These are phyloP conservation scores for Steatornis caripensis DNA, from an alignment of 2,113 vertebrate genomes.

Conservation along the genomic window DNA sequence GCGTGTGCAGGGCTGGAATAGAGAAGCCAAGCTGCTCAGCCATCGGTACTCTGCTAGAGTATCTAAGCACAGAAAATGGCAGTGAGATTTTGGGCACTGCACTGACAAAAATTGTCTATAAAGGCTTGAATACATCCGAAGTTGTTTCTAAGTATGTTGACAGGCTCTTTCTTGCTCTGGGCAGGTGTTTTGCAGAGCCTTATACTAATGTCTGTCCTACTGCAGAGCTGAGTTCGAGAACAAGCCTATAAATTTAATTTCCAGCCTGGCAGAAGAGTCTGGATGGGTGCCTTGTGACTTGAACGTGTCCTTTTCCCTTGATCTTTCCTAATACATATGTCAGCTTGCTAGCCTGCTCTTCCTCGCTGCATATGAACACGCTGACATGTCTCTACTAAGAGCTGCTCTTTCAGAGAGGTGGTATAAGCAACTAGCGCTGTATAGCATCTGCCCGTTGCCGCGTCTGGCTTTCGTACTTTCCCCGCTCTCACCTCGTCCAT, in stretches of 20 bases:
- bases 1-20: background rate
- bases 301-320: background rate
- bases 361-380: fast-evolving
- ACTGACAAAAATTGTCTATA: background rate
- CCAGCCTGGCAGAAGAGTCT: background rate
- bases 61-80: background rate
- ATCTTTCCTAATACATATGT: background rate
- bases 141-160: background rate
- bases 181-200: background rate
- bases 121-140: background rate
- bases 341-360: background rate
- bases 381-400: background rate
- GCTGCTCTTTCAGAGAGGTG: background rate
- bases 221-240: background rate
- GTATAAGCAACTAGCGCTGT: background rate
- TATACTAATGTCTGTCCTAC: background rate
- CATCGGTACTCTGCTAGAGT: background rate
- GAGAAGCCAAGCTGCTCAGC: background rate
- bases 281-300: background rate
- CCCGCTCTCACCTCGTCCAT: background rate
- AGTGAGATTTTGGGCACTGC: background rate
- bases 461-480: background rate
- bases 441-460: background rate
- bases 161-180: background rate
- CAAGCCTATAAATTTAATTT: background rate